A percentile compares a stretch with the other conserved stretches of the same genome.
phyloP scores from a whole-genome alignment of 2,888 invertebrate species.

The Lissocephala sabroskyi region DNA sequence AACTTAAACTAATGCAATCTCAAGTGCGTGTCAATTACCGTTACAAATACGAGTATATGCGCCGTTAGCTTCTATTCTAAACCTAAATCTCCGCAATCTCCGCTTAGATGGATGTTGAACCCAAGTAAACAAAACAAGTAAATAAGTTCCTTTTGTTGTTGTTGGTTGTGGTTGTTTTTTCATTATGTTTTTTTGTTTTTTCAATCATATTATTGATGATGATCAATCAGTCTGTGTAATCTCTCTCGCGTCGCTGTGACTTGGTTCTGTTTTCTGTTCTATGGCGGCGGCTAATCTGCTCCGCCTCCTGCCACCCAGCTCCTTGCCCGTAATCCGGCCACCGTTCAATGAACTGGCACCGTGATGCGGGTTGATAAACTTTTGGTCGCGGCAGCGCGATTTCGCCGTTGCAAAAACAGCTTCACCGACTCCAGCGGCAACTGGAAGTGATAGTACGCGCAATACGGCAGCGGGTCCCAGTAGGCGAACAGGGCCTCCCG shows the following conservation, averaged over 20 bases:
- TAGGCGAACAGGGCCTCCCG: conserved; percentile 85
- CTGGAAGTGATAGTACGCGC: conserved; percentile 88
- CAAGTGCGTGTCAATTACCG: conserved; percentile 22
- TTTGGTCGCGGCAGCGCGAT: conserved; percentile 53
- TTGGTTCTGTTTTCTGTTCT: background rate
- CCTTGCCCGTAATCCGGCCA: background rate
- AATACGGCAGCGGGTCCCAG: conserved; percentile 90
- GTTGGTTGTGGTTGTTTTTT: no score
- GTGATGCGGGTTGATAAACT: conserved; percentile 64
- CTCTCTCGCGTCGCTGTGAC: conserved; percentile 42
- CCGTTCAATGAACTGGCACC: conserved; percentile 62
- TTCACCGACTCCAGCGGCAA: conserved; percentile 78
- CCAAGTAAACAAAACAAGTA: conserved; percentile 49
- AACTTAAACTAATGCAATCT: conserved; percentile 3
- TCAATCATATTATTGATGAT: conserved; percentile 12
- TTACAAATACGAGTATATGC: no score
- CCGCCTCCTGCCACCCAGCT: background rate
- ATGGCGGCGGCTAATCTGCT: background rate
- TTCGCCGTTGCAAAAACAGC: conserved; percentile 74
- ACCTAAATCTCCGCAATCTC: background rate
- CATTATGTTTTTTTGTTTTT: background rate
- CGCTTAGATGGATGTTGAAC: conserved; percentile 58
- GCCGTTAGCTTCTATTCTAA: conserved; percentile 18
- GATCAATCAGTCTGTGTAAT: conserved; percentile 59
- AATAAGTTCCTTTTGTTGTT: background rate